Percentiles rank a stretch among this genome's conserved stretches.
phyloP scores from a whole-genome alignment of 1,140 invertebrate genomes.

The Atta colombica region DNA sequence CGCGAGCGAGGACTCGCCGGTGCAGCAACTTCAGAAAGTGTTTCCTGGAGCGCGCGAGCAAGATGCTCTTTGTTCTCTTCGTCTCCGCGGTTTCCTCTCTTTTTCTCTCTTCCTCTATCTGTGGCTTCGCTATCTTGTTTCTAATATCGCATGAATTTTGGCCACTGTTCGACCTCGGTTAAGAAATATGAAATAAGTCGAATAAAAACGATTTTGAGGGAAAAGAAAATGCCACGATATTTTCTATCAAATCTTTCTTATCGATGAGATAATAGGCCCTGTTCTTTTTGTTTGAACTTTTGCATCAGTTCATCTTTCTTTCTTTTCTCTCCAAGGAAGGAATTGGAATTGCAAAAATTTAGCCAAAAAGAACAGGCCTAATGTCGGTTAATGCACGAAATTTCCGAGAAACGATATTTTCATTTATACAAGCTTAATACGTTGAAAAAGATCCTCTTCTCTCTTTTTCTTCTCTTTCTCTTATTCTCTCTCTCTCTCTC shows the following conservation, averaged over 20 bases:
- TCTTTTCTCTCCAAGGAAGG: too few relatives aligned
- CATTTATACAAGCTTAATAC: not conserved
- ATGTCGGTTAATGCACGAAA: not conserved
- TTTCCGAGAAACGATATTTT: conserved; percentile 19
- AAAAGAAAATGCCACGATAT: not conserved
- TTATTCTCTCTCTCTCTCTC: not conserved
- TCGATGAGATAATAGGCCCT: not conserved
- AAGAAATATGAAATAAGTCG: not conserved
- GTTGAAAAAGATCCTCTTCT: not conserved
- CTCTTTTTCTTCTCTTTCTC: too few relatives aligned
- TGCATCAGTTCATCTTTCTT: too few relatives aligned
- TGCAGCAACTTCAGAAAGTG: conserved; percentile 58
- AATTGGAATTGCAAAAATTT: too few relatives aligned
- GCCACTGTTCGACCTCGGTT: not conserved
- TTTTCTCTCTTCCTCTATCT: conserved; percentile 8
- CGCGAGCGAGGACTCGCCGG: conserved; percentile 32
- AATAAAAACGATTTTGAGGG: conserved; percentile 16
- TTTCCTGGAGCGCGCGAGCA: conserved; percentile 68
- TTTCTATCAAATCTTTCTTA: not conserved
- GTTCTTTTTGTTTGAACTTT: too few relatives aligned
- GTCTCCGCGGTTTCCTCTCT: conserved; percentile 46
- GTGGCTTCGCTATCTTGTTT: conserved; percentile 1
- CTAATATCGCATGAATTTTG: not conserved
- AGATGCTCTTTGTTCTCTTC: conserved; percentile 67
- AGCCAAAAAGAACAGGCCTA: too few relatives aligned